These are phyloP conservation scores for Platycercus adscitus DNA, from an alignment of 2,113 vertebrate genomes.

Conservation along the genomic window DNA sequence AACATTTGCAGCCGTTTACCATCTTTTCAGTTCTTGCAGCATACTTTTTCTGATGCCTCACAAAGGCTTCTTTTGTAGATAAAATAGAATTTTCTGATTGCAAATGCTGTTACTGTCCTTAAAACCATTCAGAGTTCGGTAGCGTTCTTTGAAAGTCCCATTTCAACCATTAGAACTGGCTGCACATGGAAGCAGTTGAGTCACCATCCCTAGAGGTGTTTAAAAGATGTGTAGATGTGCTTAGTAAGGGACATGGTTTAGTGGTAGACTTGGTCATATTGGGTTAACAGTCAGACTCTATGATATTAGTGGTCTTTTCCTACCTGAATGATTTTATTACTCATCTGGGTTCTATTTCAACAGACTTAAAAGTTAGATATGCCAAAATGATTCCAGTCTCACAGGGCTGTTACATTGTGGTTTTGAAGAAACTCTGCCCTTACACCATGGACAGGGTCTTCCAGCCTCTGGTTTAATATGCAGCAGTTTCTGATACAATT, in stretches of 20 bases:
- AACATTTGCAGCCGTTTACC: background rate
- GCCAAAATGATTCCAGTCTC: background rate
- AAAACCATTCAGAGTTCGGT: background rate
- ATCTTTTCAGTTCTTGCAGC: background rate
- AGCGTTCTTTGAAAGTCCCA: background rate
- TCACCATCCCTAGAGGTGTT: background rate
- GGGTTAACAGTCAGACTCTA: background rate
- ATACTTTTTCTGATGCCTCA: background rate
- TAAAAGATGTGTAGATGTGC: fast-evolving
- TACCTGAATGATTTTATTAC: background rate
- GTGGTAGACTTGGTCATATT: background rate
- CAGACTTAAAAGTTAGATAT: background rate
- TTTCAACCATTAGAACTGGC: background rate
- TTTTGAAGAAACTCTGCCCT: background rate
- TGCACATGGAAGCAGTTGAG: background rate
- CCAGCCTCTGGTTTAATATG: background rate
- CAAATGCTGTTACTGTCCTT: background rate
- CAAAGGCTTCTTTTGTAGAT: background rate
- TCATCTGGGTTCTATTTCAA: background rate
- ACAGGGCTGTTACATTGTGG: background rate
- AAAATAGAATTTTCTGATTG: background rate
- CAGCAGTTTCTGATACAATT: background rate
- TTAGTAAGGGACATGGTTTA: background rate
- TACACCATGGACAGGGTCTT: background rate
- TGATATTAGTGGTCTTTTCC: background rate